Conservation (phyloP, 1,140 invertebrate species). For the Caerostris extrusa region DNA sequence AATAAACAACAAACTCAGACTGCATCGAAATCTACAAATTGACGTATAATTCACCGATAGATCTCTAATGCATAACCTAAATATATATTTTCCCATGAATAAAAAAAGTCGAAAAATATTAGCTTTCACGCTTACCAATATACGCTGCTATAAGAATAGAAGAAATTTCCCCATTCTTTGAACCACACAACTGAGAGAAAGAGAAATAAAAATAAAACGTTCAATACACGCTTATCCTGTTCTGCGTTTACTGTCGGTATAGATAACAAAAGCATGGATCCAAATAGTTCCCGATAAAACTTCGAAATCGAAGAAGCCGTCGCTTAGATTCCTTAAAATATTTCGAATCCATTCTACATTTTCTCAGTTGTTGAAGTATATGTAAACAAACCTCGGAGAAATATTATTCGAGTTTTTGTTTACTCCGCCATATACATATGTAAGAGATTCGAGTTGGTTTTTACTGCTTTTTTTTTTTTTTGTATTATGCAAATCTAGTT, state of each 20-base stretch:
- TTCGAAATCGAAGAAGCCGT: neutral
- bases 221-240: neutral
- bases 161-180: neutral
- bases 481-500: conserved; percentile 10
- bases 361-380: neutral
- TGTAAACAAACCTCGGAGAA: neutral
- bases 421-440: neutral
- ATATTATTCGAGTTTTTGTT: neutral
- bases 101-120: too few relatives aligned
- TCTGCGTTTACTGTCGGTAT: neutral
- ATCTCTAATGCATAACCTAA: too few relatives aligned
- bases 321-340: neutral
- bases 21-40: too few relatives aligned
- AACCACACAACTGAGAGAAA: neutral
- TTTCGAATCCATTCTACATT: neutral
- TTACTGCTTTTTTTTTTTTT: neutral
- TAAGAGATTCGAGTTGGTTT: neutral
- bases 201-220: neutral
- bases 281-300: neutral
- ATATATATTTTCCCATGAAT: too few relatives aligned
- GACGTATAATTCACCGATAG: too few relatives aligned
- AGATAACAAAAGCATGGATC: neutral
- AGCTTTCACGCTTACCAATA: too few relatives aligned
- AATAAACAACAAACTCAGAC: too few relatives aligned
- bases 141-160: too few relatives aligned